These are phyloP conservation scores for Drosophila koepferae DNA, from an alignment of 2,888 invertebrate genomes.

Conservation along the genomic window DNA sequence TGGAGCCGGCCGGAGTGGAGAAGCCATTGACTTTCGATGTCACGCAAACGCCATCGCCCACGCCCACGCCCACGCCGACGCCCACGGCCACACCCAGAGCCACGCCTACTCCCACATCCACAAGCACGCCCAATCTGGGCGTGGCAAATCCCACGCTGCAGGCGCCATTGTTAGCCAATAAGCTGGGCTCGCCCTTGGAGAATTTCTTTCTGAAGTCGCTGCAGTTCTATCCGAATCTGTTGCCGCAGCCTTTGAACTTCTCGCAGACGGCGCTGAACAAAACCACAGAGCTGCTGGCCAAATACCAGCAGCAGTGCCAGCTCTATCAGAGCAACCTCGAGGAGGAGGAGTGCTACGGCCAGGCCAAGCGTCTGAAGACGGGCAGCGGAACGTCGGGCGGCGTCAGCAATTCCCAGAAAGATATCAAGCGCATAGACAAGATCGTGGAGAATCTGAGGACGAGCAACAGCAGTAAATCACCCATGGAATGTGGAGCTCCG, in stretches of 20 bases:
- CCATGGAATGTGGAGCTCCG: slow-evolving; percentile 59
- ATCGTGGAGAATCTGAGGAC: slow-evolving; percentile 83
- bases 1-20: slow-evolving; percentile 49
- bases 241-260: slow-evolving; percentile 85
- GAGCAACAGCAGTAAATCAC: slow-evolving; percentile 53
- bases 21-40: slow-evolving; percentile 57
- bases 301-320: slow-evolving; percentile 84
- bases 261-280: slow-evolving; percentile 85
- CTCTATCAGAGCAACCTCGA: slow-evolving; percentile 77
- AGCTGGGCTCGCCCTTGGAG: slow-evolving; percentile 83
- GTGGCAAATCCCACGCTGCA: slow-evolving; percentile 59
- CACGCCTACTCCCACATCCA: slow-evolving; percentile 53
- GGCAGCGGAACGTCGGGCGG: slow-evolving; percentile 10
- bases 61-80: slow-evolving; percentile 13
- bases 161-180: slow-evolving; percentile 68
- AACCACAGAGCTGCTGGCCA: slow-evolving; percentile 83
- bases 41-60: slow-evolving; percentile 57
- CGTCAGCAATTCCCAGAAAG: slow-evolving; percentile 68
- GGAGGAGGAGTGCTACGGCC: slow-evolving; percentile 64
- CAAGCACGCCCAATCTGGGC: slow-evolving; percentile 44
- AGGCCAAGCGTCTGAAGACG: slow-evolving; percentile 70
- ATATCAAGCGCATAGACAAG: slow-evolving; percentile 85
- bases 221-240: slow-evolving; percentile 84
- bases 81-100: slow-evolving; percentile 51
- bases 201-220: slow-evolving; percentile 84